A percentile compares a stretch with the other conserved stretches of the same genome.
phyloP scores from a whole-genome alignment of 2,113 vertebrate species.

The Lophotis ruficrista region DNA sequence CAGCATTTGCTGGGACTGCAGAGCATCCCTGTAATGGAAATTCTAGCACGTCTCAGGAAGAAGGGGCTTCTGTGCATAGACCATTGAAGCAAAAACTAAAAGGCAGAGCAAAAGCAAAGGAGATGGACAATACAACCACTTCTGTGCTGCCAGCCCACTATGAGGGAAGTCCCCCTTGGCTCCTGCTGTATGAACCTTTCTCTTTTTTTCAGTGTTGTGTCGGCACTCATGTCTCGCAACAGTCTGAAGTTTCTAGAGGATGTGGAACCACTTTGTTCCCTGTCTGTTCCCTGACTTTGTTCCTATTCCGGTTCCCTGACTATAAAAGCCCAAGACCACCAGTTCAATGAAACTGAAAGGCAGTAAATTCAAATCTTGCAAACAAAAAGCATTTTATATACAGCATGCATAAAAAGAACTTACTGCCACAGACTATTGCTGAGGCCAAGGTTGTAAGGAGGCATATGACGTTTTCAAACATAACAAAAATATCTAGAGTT shows the following conservation, averaged over 20 bases:
- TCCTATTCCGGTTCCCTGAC: background rate
- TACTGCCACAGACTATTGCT: background rate
- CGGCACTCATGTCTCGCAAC: background rate
- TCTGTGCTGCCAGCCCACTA: background rate
- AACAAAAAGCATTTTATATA: background rate
- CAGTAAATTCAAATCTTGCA: background rate
- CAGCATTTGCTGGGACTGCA: background rate
- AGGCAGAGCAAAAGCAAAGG: background rate
- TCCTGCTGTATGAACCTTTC: background rate
- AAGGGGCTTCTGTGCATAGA: background rate
- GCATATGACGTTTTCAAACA: background rate
- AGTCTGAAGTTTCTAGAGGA: background rate
- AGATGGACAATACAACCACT: background rate
- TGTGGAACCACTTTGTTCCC: conserved; percentile 16
- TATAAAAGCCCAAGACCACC: background rate
- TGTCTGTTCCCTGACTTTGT: no score
- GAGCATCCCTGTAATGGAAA: background rate
- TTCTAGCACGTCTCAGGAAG: background rate
- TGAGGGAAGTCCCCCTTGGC: background rate
- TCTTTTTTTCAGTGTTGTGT: background rate
- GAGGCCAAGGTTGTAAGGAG: background rate
- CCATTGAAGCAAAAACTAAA: background rate
- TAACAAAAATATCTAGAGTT: background rate
- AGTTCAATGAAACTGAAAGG: background rate
- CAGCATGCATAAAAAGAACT: background rate